Percentiles rank a stretch among this genome's conserved stretches.
Conservation (phyloP, 2,888 invertebrate species). For the Nemotelus nigrinus region DNA sequence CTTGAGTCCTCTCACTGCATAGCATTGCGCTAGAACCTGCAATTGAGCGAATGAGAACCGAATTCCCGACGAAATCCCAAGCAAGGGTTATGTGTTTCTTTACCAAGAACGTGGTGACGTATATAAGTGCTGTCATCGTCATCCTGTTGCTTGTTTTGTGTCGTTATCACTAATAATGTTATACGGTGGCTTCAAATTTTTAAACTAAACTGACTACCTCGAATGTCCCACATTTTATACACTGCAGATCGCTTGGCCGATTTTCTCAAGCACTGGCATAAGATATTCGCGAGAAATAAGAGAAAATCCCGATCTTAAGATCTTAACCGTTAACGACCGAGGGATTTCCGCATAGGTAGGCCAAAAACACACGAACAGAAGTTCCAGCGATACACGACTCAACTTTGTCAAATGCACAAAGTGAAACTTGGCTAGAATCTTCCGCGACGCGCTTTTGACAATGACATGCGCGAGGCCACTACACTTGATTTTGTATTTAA, state of each 20-base stretch:
- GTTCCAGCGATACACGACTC: too few species aligned
- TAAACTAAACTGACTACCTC: slow-evolving; percentile 24
- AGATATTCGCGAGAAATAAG: not conserved
- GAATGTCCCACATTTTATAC: slow-evolving; percentile 33
- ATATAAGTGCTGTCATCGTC: not conserved
- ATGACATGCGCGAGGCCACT: too few species aligned
- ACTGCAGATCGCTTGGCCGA: slow-evolving; percentile 6
- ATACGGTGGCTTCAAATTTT: not conserved
- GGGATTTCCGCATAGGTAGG: not conserved
- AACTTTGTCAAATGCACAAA: too few species aligned
- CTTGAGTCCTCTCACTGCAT: not conserved
- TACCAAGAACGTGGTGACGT: slow-evolving; percentile 21
- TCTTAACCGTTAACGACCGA: not conserved
- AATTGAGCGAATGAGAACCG: not conserved
- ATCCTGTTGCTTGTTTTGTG: slow-evolving; percentile 8
- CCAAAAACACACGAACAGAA: too few species aligned
- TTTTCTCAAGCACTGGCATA: not conserved
- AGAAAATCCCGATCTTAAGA: slow-evolving; percentile 26
- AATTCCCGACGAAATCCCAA: not conserved
- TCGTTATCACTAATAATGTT: not conserved
- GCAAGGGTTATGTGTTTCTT: not conserved
- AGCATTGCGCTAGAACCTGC: not conserved
- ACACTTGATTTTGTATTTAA: too few species aligned
- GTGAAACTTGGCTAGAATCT: too few species aligned
- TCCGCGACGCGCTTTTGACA: too few species aligned